Conservation (phyloP, 2,113 vertebrate genomes). For the Galeopterus variegatus region DNA sequence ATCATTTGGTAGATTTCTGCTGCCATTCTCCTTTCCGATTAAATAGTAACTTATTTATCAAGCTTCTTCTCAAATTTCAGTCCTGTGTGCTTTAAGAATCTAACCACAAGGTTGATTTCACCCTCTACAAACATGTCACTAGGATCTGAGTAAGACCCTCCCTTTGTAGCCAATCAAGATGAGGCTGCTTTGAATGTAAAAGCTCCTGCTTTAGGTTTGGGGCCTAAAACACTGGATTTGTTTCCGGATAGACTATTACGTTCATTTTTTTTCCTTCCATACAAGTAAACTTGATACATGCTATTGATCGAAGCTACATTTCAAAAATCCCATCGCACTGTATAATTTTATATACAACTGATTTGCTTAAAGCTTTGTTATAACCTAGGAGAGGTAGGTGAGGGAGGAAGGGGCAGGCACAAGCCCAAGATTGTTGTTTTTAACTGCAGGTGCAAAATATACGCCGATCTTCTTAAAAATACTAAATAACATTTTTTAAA, state of each 20-base stretch:
- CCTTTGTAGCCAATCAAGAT: slow-evolving; percentile 82
- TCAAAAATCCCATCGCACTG: slow-evolving; percentile 67
- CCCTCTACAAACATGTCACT: slow-evolving; percentile 54
- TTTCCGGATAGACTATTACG: slow-evolving; percentile 39
- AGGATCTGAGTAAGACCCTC: slow-evolving; percentile 76
- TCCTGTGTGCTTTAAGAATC: slow-evolving; percentile 71
- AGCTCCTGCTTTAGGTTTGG: slow-evolving; percentile 76
- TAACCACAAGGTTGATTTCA: slow-evolving; percentile 72
- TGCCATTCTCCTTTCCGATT: slow-evolving; percentile 79
- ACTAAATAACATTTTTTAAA: neutral
- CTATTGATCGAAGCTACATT: slow-evolving; percentile 63
- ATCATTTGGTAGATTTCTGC: slow-evolving; percentile 78
- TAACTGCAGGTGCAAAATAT: slow-evolving; percentile 68
- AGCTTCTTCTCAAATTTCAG: slow-evolving; percentile 82
- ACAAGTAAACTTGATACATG: slow-evolving; percentile 60
- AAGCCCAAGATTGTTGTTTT: neutral
- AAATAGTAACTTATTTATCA: slow-evolving; percentile 83
- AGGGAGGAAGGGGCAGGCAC: neutral
- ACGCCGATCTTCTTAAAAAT: slow-evolving; percentile 17
- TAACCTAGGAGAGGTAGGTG: neutral
- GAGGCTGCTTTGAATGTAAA: slow-evolving; percentile 79
- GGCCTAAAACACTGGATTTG: slow-evolving; percentile 84
- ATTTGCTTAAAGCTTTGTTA: slow-evolving; percentile 76
- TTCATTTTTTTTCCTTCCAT: slow-evolving; percentile 73
- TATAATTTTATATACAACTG: neutral